Conservation (phyloP, 2,797 vertebrate genomes). For the Lindbergichthys nudifrons region DNA sequence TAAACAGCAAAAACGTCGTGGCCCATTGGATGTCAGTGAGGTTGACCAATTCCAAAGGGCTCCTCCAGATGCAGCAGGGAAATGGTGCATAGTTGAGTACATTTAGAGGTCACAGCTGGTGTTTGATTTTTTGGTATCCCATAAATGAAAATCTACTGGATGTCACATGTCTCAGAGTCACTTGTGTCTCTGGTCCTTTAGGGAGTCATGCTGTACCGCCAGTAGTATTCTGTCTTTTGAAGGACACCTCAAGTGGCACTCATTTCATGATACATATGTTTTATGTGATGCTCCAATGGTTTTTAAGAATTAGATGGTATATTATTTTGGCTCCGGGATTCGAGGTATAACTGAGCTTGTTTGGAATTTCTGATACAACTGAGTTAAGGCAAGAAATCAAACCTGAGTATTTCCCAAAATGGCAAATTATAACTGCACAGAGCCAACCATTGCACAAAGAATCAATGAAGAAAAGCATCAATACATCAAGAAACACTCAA, state of each 20-base stretch:
- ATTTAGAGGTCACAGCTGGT: not conserved
- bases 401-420: too few relatives aligned
- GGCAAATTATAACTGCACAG: too few relatives aligned
- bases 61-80: conserved; percentile 7
- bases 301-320: too few relatives aligned
- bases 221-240: not conserved
- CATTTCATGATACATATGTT: not conserved
- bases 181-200: not conserved
- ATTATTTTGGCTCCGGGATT: too few relatives aligned
- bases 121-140: not conserved
- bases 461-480: too few relatives aligned
- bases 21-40: not conserved
- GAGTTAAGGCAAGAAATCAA: too few relatives aligned
- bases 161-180: not conserved
- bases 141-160: not conserved
- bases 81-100: not conserved
- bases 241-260: too few relatives aligned
- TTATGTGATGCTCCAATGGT: too few relatives aligned
- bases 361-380: too few relatives aligned
- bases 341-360: too few relatives aligned
- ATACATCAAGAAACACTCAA: too few relatives aligned
- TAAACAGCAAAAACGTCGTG: not conserved
- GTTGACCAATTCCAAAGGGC: not conserved
- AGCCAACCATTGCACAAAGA: too few relatives aligned
- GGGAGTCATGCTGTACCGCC: not conserved